A percentile compares a stretch with the other conserved stretches of the same genome.
Evolutionary conservation across 2,797 vertebrate species (phyloP).

Genomic region (Rhinophrynus dorsalis): DNA sequence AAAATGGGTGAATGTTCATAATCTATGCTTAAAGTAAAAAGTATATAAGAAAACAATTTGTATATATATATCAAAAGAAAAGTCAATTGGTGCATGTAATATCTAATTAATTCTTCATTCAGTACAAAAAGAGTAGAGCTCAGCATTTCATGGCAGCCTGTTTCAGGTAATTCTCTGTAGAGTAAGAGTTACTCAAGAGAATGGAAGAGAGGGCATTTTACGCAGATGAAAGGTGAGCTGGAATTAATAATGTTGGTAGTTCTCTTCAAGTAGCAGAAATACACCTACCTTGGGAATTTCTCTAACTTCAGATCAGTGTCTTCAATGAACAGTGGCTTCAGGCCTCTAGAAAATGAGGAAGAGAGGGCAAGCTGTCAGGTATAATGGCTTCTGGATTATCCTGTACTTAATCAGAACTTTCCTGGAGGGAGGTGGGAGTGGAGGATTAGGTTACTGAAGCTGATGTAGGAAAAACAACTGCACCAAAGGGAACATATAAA

Average conservation of each 20-base stretch:
- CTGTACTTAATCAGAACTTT: conserved; percentile 48
- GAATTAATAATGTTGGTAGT: conserved; percentile 3
- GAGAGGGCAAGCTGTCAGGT: conserved; percentile 25
- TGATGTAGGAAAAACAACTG: too few species aligned
- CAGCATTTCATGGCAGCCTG: conserved; percentile 16
- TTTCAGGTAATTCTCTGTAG: background rate
- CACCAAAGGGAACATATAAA: too few species aligned
- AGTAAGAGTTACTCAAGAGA: conserved; percentile 24
- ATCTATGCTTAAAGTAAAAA: too few species aligned
- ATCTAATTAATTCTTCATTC: conserved; percentile 6
- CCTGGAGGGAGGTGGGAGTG: too few species aligned
- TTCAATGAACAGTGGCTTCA: conserved; percentile 41
- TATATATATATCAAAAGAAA: too few species aligned
- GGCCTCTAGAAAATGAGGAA: conserved; percentile 42
- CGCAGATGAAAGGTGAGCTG: conserved; percentile 26
- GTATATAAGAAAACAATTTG: too few species aligned
- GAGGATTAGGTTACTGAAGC: too few species aligned
- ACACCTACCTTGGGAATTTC: conserved; percentile 34
- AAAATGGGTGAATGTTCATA: too few species aligned
- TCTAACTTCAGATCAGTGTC: conserved; percentile 31
- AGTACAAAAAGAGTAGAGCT: background rate
- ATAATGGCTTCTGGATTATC: conserved; percentile 38
- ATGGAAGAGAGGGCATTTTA: conserved; percentile 34
- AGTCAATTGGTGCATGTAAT: conserved; percentile 9
- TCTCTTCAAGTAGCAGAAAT: conserved; percentile 17